Conservation (phyloP, 2,113 vertebrate genomes). For the Phalacrocorax aristotelis region DNA sequence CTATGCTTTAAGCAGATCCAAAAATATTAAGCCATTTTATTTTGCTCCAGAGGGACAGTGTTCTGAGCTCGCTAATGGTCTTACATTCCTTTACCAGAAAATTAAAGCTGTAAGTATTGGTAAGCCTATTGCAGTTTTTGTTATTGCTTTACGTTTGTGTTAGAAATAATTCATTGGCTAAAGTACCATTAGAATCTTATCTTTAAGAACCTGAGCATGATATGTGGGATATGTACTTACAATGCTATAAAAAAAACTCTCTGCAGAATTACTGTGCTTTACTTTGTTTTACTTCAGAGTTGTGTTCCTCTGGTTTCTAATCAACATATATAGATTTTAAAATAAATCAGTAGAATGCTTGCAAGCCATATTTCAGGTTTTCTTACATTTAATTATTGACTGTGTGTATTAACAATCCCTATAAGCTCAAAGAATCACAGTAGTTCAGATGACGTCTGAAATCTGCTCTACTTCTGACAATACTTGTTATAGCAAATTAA, state of each 20-base stretch:
- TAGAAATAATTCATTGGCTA: background rate
- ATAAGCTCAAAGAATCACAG: background rate
- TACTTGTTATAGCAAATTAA: background rate
- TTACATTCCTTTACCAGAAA: conserved; percentile 17
- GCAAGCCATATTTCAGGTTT: background rate
- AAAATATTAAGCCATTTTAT: conserved; percentile 44
- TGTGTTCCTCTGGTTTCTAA: background rate
- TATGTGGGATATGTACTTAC: background rate
- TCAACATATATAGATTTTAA: background rate
- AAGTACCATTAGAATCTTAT: conserved; percentile 4
- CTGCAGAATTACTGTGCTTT: background rate
- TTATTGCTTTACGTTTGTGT: conserved; percentile 7
- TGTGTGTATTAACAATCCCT: background rate
- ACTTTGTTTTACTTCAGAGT: background rate
- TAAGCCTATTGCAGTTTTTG: background rate
- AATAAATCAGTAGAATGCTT: background rate
- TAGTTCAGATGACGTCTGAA: background rate
- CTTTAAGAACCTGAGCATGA: background rate
- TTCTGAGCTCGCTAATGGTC: conserved; percentile 23
- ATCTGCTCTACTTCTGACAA: background rate
- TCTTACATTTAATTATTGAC: background rate
- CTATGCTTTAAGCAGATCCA: conserved; percentile 8
- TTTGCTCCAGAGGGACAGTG: background rate
- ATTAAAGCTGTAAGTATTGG: conserved; percentile 42
- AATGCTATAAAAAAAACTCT: background rate